Conservation (phyloP, 2,113 vertebrate genomes). For the Epinephelus moara region DNA sequence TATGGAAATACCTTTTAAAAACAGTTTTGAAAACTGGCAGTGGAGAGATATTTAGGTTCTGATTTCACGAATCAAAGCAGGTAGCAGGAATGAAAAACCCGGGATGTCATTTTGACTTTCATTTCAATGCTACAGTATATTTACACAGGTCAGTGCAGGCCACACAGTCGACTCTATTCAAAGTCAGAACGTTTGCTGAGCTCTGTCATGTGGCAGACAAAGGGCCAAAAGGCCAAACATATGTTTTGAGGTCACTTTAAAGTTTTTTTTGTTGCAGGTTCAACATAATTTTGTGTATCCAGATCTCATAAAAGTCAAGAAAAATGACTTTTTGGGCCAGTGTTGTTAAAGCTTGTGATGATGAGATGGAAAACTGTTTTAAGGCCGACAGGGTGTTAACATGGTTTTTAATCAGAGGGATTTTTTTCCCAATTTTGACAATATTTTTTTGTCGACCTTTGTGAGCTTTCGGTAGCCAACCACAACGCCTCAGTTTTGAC, state of each 20-base stretch:
- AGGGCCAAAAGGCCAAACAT: not conserved
- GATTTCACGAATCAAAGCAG: conserved; percentile 19
- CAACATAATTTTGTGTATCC: not conserved
- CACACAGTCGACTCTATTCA: not conserved
- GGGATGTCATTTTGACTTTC: conserved; percentile 9
- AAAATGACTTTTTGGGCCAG: too few species aligned
- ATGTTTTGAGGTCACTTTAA: not conserved
- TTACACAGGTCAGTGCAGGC: not conserved
- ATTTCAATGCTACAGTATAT: not conserved
- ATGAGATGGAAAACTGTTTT: too few species aligned
- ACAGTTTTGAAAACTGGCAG: conserved; percentile 3
- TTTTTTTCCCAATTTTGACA: not conserved
- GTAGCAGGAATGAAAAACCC: not conserved
- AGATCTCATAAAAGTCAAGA: not conserved
- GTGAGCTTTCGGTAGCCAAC: too few species aligned
- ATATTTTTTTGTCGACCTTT: too few species aligned
- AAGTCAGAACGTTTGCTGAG: not conserved
- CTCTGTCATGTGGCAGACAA: not conserved
- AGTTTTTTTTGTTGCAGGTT: too few species aligned
- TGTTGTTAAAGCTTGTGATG: too few species aligned
- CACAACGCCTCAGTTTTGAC: too few species aligned
- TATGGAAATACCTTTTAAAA: conserved; percentile 10
- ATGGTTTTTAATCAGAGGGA: not conserved
- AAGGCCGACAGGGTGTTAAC: too few species aligned
- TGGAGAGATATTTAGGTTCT: not conserved